Evolutionary conservation across 2,113 vertebrate genomes (phyloP).

Genomic region (Conger conger): DNA sequence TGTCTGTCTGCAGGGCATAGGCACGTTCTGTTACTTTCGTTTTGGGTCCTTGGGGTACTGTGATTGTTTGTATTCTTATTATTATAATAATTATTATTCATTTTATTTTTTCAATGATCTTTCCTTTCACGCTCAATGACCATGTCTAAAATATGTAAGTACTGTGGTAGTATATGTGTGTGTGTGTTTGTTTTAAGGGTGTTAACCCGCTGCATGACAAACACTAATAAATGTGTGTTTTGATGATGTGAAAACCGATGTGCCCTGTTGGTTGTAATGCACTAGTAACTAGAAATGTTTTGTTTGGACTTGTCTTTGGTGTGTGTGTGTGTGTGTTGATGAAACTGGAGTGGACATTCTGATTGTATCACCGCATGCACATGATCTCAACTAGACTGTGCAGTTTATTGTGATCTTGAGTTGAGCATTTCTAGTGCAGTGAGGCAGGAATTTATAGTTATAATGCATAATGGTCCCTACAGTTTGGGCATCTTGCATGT

Average conservation of each 20-base stretch:
- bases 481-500: too few species aligned
- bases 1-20: conserved; percentile 22
- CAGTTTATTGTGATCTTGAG: neutral
- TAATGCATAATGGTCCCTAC: too few species aligned
- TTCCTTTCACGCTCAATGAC: conserved; percentile 52
- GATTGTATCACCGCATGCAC: neutral
- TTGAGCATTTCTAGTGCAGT: neutral
- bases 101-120: conserved; percentile 38
- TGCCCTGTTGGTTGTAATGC: neutral
- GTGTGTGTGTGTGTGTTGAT: neutral
- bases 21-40: neutral
- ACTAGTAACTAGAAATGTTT: neutral
- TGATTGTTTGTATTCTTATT: conserved; percentile 19
- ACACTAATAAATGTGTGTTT: conserved; percentile 33
- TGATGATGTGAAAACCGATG: neutral
- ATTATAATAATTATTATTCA: conserved; percentile 33
- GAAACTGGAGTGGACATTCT: neutral
- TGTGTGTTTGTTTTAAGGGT: conserved; percentile 13
- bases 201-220: conserved; percentile 49
- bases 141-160: conserved; percentile 55
- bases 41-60: neutral
- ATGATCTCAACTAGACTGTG: neutral
- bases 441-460: neutral
- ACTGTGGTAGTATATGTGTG: conserved; percentile 31
- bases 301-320: neutral